Evolutionary conservation across 2,113 vertebrate species (phyloP), one percentile per base, ranked within the genome.

Genomic region (Arothron firmamentum): DNA sequence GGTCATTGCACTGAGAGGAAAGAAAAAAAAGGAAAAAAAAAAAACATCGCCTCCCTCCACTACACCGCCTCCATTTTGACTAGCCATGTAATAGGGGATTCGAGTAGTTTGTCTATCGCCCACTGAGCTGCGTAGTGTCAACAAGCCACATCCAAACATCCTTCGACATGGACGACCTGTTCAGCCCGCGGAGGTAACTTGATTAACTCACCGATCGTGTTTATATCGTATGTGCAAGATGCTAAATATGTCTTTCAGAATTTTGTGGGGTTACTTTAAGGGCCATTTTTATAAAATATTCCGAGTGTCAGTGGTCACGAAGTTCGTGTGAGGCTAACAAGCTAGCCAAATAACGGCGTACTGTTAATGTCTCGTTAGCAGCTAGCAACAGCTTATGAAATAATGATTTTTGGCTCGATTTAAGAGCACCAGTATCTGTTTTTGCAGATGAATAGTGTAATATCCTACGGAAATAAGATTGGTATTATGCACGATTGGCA

Each of bases 41-140:
- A 78, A 63, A 65, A 74, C 84, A 90, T 91, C 90, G 87, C 89
- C 93, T 77, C 94, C 86, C 93, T 94, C 91, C 79, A 52, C 93
- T 93, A 92, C 80, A 74, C 91, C 93, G 94, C 95, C 96, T 96
- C 96, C 96, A 99, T 99, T 96, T 99, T 99, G 96, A 94, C 93
- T 84, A 91, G 91, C 85, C 88, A 88, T 88, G 93, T 92, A 92
- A 92, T 90, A 88, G 91, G 87, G 90, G 85, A 90, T 80, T 83
- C 82, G 88, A 88, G 78, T 79, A 82, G 89, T 93, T 91, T 93
- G 89, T 86, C 79, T 89, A 90, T 88, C 88, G 88, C 86, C 86
- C 82, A 78, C 87, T 82, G 81, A 80, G 83, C 83, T 76, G 87
- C 90, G 83, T 83, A 89, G 89, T 91, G 89, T 90, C 89, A 92